Evolutionary conservation across 1,140 invertebrate genomes (phyloP).

Genomic region (Leptonema lineaticorne): DNA sequence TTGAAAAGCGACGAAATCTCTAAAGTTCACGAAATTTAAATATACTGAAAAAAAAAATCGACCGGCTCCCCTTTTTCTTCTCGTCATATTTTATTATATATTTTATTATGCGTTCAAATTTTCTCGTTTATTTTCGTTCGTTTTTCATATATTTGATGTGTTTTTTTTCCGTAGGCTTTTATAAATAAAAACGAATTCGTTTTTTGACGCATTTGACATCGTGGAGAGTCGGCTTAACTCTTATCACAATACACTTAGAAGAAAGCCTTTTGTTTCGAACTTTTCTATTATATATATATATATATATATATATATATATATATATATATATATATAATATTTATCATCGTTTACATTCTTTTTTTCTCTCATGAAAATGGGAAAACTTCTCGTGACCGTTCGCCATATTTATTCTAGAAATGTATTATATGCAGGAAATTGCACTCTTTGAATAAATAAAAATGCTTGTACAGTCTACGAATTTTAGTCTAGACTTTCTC

Average conservation of each 20-base stretch:
- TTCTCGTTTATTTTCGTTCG: too few relatives aligned
- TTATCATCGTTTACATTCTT: neutral
- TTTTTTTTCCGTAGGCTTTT: too few relatives aligned
- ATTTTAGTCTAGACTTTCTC: constrained; percentile 7
- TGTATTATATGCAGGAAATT: neutral
- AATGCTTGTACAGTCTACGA: neutral
- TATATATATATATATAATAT: too few relatives aligned
- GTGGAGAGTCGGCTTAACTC: neutral
- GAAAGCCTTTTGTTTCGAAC: neutral
- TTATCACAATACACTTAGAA: neutral
- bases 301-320: too few relatives aligned
- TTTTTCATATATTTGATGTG: too few relatives aligned
- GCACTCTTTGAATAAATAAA: constrained; percentile 13
- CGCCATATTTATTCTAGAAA: neutral
- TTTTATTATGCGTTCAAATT: too few relatives aligned
- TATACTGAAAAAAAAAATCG: neutral
- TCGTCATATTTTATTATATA: too few relatives aligned
- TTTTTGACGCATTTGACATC: neutral
- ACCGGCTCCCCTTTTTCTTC: too few relatives aligned
- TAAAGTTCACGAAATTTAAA: neutral
- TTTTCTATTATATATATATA: neutral
- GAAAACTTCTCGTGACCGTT: too few relatives aligned
- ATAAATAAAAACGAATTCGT: too few relatives aligned
- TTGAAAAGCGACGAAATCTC: too few relatives aligned
- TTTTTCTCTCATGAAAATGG: too few relatives aligned